A percentile compares a stretch with the other conserved stretches of the same genome.
Evolutionary conservation across 2,113 vertebrate species (phyloP).

Genomic region (Illadopsis cleaveri): DNA sequence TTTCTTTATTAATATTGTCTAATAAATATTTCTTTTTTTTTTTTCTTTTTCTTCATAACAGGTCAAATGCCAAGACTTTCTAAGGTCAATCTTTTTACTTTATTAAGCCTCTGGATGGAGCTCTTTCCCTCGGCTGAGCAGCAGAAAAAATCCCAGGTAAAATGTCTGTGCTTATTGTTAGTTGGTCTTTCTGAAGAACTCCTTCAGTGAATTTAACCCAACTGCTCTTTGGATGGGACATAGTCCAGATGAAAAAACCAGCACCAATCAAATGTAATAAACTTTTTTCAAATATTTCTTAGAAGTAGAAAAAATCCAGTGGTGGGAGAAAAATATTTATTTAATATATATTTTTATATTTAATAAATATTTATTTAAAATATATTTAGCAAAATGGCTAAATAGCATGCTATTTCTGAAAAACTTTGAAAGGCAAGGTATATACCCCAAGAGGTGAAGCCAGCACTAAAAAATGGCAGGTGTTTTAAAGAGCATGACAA

Average conservation of each 20-base stretch:
- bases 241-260: background rate
- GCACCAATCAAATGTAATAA: background rate
- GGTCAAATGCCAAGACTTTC: constrained; percentile 89
- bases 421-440: background rate
- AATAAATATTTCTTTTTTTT: no score
- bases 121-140: constrained; percentile 80
- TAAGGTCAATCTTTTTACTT: constrained; percentile 91
- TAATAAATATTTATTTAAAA: no score
- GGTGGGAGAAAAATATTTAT: background rate
- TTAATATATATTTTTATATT: no score
- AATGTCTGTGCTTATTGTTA: background rate
- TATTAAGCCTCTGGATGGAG: constrained; percentile 97
- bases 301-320: background rate
- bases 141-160: constrained; percentile 73
- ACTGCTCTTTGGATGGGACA: background rate
- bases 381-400: background rate
- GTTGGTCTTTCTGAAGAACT: background rate
- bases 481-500: background rate
- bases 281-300: background rate
- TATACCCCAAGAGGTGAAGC: background rate
- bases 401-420: background rate
- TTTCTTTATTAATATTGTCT: background rate
- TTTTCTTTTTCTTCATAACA: constrained; percentile 49
- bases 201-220: background rate
- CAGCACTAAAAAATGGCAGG: background rate